Base-by-base conservation (phyloP, 2,113 vertebrate species). In the Notothenia rossii region DNA sequence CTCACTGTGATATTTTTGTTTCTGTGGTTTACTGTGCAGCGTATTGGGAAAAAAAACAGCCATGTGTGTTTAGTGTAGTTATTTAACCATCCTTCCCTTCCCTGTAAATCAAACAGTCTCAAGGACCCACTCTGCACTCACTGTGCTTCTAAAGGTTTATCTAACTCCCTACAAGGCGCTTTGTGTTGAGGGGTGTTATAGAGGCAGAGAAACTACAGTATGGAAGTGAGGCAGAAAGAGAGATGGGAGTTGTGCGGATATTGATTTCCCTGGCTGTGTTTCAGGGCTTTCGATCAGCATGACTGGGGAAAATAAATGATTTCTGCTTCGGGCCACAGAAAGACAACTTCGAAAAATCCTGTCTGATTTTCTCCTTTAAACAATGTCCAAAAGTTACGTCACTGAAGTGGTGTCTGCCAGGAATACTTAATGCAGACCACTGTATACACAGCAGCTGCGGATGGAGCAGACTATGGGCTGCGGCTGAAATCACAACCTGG, bases 181-280 rank as follows among this genome's bases (percentile, higher is more conserved):
- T 43, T 68, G 18, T 43, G 43, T 56, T 65, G 70, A 63, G 40
- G 60, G 36, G 15, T 77, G 66, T 43, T 77, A 46, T 50, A 25
- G 56, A 79, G 33, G 54, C 7, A 75, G 48, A 71, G 49, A 72
- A 65, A 43, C 62, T 64, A 22, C 22, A 22, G 22, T 22, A 61
- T 62, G 5, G 25, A 61, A 77, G 49, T 12, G n/a, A 71, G 75
- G 59, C 18, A 60, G 67, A 5, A 33, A 74, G 65, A 67, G 63
- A 20, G 13, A 45, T 59, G 33, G 43, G 29, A 36, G 45, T 46
- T 64, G 77, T 72, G 77, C 65, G 29, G 59, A 10, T 59, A 77
- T 81, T 83, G 84, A 84, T 89, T 89, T 80, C 4, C 78, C 25
- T 77, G 61, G 78, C 46, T 63, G 74, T 29, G 73, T 71, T 87